Evolutionary conservation across 2,113 vertebrate species (phyloP), one percentile per base, ranked within the genome.

Genomic region (Rissa tridactyla): DNA sequence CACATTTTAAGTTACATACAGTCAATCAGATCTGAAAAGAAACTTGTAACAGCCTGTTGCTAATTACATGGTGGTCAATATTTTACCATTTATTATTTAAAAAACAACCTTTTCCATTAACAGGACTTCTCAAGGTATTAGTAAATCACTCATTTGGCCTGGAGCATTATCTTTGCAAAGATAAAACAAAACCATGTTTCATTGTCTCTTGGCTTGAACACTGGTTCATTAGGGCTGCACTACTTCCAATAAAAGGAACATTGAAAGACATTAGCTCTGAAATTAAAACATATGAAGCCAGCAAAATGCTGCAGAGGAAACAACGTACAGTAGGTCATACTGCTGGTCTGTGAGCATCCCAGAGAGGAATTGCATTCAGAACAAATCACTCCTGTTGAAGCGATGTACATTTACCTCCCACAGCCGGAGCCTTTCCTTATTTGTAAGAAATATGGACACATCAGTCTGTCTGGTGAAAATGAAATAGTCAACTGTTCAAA

Each of bases 241-340:
- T 58, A 29, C 55, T 83, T 94, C 58, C 84, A 95, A 92, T 94
- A 94, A 86, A 89, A 90, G 70, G 58, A 80, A 85, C 86, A 92
- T 4, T 90, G 92, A 88, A 94, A 94, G 55, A 71, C 68, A 96
- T 95, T 95, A 92, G 20, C 62, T 80, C 71, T 91, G 75, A 94
- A 96, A 96, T 96, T 77, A 97, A 94, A 96, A 95, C 51, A 26
- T 44, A 92, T 38, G 36, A 95, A 92, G 51, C 57, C 71, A 84
- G 81, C 9, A 94, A 94, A 89, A 84, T 58, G 40, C 36, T 86
- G 68, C 60, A 64, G 62, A 88, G 46, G 29, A 94, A 95, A 94
- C 40, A 89, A 65, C 5, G 23, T 82, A 68, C 86, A 85, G 61
- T 54, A 69, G 57, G 77, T 96, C 83, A 82, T 27, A 65, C 30